Base-by-base conservation (phyloP, 2,113 vertebrate genomes). In the Tachycineta bicolor region DNA sequence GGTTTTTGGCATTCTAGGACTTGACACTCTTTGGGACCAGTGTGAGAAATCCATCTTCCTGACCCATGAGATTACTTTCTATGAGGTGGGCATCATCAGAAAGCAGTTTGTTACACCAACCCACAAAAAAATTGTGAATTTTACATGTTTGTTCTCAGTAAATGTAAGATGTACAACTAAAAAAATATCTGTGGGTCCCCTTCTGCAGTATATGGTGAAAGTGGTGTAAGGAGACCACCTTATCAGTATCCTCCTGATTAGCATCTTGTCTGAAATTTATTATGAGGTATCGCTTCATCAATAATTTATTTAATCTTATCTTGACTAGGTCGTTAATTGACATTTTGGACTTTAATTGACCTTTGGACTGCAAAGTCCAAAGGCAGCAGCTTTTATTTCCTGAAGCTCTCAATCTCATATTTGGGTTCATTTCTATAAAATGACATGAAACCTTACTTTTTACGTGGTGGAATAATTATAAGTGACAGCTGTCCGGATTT, bases 61-160 rank as follows among this genome's bases (percentile, higher is more conserved):
- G 34, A 86, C 90, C 65, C 98, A 98, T 24, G 98, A 98, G 91
- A 98, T 98, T 79, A 89, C 74, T 47, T 98, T 98, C 97, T 98
- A 98, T 17, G 98, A 98, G 97, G 98, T 98, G 67, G n/a, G 95
- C 52, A 46, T 55, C 34, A 69, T 29, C 44, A 83, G 13, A 70
- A 67, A 62, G 37, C 37, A 55, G 21, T 60, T 77, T 47, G 56
- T 74, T 41, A 47, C 41, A 25, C 28, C 14, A 20, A 1, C 33
- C 22, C 82, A 44, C 31, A 83, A 58, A 62, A 83, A 58, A 62
- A 88, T 12, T 15, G 2, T 64, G 53, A 41, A 62, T 68, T 89
- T 76, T 63, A 59, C 5, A 12, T 43, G 8, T 80, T 80, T 9
- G 1, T 76, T 75, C 34, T 81, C 37, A 63, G 59, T 60, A 82